phyloP scores from a whole-genome alignment of 2,888 invertebrate species.

The Cerceris rybyensis region DNA sequence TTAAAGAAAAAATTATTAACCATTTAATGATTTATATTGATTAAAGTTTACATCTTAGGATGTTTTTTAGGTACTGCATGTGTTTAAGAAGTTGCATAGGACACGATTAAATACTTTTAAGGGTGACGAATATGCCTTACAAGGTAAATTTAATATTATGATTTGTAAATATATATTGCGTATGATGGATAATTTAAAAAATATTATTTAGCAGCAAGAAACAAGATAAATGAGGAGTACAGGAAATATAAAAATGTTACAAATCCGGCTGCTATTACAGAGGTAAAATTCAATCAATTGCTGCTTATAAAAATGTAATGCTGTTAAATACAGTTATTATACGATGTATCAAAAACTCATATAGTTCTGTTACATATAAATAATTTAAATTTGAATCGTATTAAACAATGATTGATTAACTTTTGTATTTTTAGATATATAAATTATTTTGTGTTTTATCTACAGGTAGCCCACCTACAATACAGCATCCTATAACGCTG shows the following conservation, averaged over 20 bases:
- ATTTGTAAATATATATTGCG: background rate
- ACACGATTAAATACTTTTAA: conserved; percentile 87
- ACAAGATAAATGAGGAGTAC: conserved; percentile 90
- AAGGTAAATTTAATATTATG: conserved; percentile 70
- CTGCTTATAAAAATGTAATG: conserved; percentile 4
- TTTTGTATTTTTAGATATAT: too few species aligned
- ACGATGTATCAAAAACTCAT: too few species aligned
- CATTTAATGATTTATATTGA: background rate
- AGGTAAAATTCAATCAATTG: conserved; percentile 82
- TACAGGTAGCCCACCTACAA: too few species aligned
- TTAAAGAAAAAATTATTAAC: background rate
- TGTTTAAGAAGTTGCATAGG: conserved; percentile 89
- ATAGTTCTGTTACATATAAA: too few species aligned
- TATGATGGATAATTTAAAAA: conserved; percentile 27
- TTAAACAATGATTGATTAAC: too few species aligned
- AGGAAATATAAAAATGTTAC: conserved; percentile 86
- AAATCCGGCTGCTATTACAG: conserved; percentile 85
- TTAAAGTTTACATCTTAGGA: background rate
- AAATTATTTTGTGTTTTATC: too few species aligned
- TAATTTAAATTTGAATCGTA: too few species aligned
- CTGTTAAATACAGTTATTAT: background rate
- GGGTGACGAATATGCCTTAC: conserved; percentile 86
- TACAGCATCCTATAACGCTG: too few species aligned
- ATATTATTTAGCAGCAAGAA: conserved; percentile 83
- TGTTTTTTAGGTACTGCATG: conserved; percentile 84